Evolutionary conservation across 2,797 vertebrate species (phyloP), one percentile per base, ranked within the genome.

Genomic region (Acanthiza pusilla): DNA sequence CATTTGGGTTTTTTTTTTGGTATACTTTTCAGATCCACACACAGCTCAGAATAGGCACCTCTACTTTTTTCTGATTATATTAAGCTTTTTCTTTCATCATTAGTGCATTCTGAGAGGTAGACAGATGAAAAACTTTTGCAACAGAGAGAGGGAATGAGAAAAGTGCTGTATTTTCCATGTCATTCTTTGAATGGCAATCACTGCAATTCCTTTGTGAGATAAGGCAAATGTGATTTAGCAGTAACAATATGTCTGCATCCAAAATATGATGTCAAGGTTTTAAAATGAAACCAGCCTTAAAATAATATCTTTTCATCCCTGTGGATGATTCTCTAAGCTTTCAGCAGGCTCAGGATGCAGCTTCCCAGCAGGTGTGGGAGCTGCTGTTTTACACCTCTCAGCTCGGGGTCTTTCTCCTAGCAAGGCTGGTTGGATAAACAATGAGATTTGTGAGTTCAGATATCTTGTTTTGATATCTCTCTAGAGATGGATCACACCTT

Each of bases 221-320:
- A 45, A 53, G 12, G 15, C 68, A 57, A 71, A 80, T 27, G 29
- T 29, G 45, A 42, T 19, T 53, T 65, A 68, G 14, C 32, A 83
- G 47, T 30, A 75, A 47, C 65, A 60, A 58, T 32, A 63, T 6
- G 6, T 47, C 73, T 88, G 27, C 29, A 73, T 54, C 13, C 29
- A 78, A 72, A 78, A 58, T 55, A 11, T 4, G 32, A 48, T 21
- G 29, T 29, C 8, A 47, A 25, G 25, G n/a, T 48, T 73, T 47
- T 17, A 47, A 58, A 75, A 32, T 19, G 40, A 78, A 82, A 20
- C 1, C 9, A 29, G 19, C 14, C 11, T 34, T 17, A 3, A 40
- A 62, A 55, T 30, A 40, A 14, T 0, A 2, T 7, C 2, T 63
- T 76, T 58, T 29, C 20, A 40, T 42, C 10, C 26, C 2, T 1